These are phyloP conservation scores for Enteromius viviparus DNA, from an alignment of 2,797 vertebrate genomes.

Conservation along the genomic window DNA sequence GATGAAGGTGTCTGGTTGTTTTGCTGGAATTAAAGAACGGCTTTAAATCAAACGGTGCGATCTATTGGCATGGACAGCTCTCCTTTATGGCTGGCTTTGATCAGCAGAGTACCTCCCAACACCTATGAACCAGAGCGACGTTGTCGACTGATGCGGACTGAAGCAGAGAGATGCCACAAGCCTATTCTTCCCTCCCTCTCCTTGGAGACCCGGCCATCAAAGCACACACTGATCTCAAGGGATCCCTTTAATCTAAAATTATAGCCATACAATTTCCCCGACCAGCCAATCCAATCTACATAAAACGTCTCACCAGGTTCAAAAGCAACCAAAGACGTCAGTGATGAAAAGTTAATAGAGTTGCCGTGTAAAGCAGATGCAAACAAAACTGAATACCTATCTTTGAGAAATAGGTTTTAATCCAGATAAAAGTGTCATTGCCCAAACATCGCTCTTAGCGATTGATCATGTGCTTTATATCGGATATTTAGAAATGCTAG, in stretches of 20 bases:
- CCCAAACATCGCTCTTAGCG: background rate
- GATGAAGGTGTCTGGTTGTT: conserved; percentile 20
- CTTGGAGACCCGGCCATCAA: conserved; percentile 51
- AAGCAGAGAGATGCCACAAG: conserved; percentile 25
- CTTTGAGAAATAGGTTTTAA: conserved; percentile 42
- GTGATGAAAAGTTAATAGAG: conserved; percentile 53
- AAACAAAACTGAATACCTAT: conserved; percentile 44
- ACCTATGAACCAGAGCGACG: conserved; percentile 45
- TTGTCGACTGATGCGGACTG: conserved; percentile 45
- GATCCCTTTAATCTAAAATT: conserved; percentile 57
- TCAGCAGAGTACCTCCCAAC: conserved; percentile 51
- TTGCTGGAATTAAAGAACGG: conserved; percentile 27
- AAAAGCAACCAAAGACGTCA: conserved; percentile 34
- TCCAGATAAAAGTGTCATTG: background rate
- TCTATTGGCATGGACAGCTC: conserved; percentile 45
- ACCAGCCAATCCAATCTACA: conserved; percentile 54
- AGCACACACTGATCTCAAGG: conserved; percentile 51
- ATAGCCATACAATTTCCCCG: conserved; percentile 51
- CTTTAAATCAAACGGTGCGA: conserved; percentile 49
- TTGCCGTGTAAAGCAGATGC: conserved; percentile 7
- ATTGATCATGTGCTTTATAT: background rate
- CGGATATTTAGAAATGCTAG: too few relatives aligned
- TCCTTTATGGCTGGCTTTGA: conserved; percentile 57
- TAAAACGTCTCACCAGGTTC: conserved; percentile 47
- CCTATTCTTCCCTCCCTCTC: conserved; percentile 31